phyloP scores from a whole-genome alignment of 2,113 vertebrate genomes.

The Brachyistius frenatus region DNA sequence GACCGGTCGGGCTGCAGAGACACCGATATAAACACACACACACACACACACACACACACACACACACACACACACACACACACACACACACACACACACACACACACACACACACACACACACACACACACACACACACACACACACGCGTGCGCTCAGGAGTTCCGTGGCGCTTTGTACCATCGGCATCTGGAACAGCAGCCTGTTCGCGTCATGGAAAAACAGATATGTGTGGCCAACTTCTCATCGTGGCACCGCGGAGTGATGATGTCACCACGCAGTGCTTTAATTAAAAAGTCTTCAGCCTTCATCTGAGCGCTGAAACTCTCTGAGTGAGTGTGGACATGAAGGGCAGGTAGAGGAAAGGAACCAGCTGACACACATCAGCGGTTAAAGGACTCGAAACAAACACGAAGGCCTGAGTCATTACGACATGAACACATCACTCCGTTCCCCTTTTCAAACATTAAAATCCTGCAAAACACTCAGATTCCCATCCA shows the following conservation, averaged over 20 bases:
- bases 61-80: too few species aligned
- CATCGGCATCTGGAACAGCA: conserved; percentile 17
- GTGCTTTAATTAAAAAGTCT: conserved; percentile 46
- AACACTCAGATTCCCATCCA: too few species aligned
- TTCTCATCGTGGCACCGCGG: conserved; percentile 21
- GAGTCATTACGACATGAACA: too few species aligned
- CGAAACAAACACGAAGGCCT: not conserved
- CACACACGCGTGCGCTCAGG: not conserved
- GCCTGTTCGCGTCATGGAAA: conserved; percentile 60
- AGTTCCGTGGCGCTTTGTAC: conserved; percentile 10
- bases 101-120: too few species aligned
- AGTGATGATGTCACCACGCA: conserved; percentile 30
- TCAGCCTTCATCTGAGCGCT: conserved; percentile 4
- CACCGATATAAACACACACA: conserved; percentile 36
- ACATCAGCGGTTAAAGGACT: conserved; percentile 6
- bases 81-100: too few species aligned
- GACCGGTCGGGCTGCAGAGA: not conserved
- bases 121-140: too few species aligned
- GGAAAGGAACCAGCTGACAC: not conserved
- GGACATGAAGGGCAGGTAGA: not conserved
- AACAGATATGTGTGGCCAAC: conserved; percentile 38
- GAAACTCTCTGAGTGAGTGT: not conserved
- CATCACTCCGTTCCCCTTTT: too few species aligned
- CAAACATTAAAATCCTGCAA: too few species aligned
- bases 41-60: too few species aligned